phyloP scores from a whole-genome alignment of 2,888 invertebrate species.

The Rhamnusium bicolor region DNA sequence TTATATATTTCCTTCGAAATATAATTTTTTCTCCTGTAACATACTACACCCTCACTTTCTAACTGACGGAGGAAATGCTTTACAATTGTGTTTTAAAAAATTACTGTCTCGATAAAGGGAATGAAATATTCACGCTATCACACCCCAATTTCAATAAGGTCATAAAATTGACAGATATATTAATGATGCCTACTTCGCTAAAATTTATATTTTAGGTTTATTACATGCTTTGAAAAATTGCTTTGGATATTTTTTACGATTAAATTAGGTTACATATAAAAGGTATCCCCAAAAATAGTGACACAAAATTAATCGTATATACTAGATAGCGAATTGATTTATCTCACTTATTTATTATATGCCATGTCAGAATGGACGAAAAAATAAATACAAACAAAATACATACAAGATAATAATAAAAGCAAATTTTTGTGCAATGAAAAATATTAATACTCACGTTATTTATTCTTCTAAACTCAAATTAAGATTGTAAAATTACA shows the following conservation, averaged over 20 bases:
- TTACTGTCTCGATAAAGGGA: constrained; percentile 15
- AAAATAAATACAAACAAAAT: too few species aligned
- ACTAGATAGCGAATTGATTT: too few species aligned
- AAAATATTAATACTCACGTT: too few species aligned
- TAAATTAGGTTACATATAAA: not conserved
- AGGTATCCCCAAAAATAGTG: too few species aligned
- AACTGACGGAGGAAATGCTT: constrained; percentile 9
- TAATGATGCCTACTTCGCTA: constrained; percentile 17
- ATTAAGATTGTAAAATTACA: too few species aligned
- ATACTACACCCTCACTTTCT: not conserved
- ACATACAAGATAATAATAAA: too few species aligned
- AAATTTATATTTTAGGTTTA: constrained; percentile 27
- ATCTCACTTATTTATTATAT: too few species aligned
- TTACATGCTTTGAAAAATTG: constrained; percentile 21
- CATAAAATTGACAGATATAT: constrained; percentile 36
- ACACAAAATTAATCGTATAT: too few species aligned
- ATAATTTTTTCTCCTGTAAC: not conserved
- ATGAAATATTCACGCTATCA: constrained; percentile 29
- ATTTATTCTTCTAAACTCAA: too few species aligned
- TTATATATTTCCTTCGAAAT: not conserved
- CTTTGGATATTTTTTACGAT: not conserved
- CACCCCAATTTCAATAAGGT: constrained; percentile 33
- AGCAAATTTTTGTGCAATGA: too few species aligned
- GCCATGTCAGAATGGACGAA: too few species aligned
- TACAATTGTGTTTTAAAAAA: constrained; percentile 33